A percentile compares a stretch with the other conserved stretches of the same genome.
These are phyloP conservation scores for Polyploca ridens DNA, from an alignment of 2,888 invertebrate genomes.

Conservation along the genomic window DNA sequence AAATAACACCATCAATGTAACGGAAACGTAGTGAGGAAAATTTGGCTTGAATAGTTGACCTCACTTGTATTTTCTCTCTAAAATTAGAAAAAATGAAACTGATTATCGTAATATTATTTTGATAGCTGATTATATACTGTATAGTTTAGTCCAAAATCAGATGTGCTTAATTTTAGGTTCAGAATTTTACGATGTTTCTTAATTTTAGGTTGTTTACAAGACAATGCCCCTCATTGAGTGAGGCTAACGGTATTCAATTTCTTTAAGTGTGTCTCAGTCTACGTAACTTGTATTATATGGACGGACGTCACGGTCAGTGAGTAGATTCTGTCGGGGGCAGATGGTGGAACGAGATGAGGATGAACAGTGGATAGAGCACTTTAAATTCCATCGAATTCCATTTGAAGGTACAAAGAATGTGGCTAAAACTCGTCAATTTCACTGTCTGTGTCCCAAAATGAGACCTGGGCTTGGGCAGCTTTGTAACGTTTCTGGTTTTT, in stretches of 20 bases:
- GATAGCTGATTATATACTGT: too few relatives aligned
- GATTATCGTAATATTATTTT: too few relatives aligned
- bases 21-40: neutral
- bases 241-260: slow-evolving; percentile 15
- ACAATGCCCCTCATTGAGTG: slow-evolving; percentile 16
- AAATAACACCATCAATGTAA: neutral
- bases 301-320: slow-evolving; percentile 39
- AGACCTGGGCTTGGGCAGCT: too few relatives aligned
- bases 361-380: slow-evolving; percentile 13
- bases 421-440: neutral
- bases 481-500: too few relatives aligned
- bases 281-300: neutral
- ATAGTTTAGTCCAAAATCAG: neutral
- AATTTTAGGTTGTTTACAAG: slow-evolving; percentile 12
- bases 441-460: neutral
- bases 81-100: too few relatives aligned
- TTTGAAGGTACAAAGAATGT: neutral
- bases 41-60: too few relatives aligned
- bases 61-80: too few relatives aligned
- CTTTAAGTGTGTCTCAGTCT: neutral
- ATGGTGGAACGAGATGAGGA: slow-evolving; percentile 33
- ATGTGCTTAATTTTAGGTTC: too few relatives aligned
- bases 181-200: neutral
- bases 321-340: slow-evolving; percentile 20
- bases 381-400: slow-evolving; percentile 18